Evolutionary conservation across 2,888 invertebrate species (phyloP).

Genomic region (Pantelozetes paolii): DNA sequence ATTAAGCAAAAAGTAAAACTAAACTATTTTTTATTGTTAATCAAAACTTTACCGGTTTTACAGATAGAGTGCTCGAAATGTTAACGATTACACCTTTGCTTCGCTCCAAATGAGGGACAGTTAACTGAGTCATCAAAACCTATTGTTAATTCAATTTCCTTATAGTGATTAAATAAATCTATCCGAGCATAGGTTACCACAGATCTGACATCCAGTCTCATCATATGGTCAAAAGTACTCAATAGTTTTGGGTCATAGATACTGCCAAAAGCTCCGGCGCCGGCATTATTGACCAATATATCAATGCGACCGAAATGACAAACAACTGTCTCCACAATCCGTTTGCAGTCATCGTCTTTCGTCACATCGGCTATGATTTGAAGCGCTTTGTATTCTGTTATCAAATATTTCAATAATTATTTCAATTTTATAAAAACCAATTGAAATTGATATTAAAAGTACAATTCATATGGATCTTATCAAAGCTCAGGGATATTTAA

Average conservation of each 20-base stretch:
- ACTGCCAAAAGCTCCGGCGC: not conserved
- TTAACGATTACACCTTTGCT: slow-evolving; percentile 36
- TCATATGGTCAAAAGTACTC: slow-evolving; percentile 16
- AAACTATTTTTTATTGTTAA: not conserved
- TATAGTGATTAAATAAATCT: slow-evolving; percentile 23
- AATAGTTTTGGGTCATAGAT: slow-evolving; percentile 24
- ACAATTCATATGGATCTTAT: too few relatives aligned
- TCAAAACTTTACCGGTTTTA: slow-evolving; percentile 29
- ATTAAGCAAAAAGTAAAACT: not conserved
- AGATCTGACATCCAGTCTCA: slow-evolving; percentile 21
- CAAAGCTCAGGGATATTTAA: too few relatives aligned
- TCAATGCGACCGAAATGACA: not conserved
- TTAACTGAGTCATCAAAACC: slow-evolving; percentile 28
- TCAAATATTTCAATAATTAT: too few relatives aligned
- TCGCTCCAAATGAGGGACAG: slow-evolving; percentile 34
- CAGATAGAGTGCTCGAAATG: slow-evolving; percentile 33
- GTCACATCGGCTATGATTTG: slow-evolving; percentile 35
- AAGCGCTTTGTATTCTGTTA: not conserved
- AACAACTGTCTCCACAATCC: slow-evolving; percentile 3
- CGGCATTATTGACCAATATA: slow-evolving; percentile 39
- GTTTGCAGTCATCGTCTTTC: not conserved
- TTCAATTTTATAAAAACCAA: too few relatives aligned
- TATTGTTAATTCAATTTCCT: not conserved
- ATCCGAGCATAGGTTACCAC: too few relatives aligned
- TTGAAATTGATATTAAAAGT: too few relatives aligned